Base-by-base conservation (phyloP, 2,888 invertebrate genomes). In the Crossocerus cetratus region DNA sequence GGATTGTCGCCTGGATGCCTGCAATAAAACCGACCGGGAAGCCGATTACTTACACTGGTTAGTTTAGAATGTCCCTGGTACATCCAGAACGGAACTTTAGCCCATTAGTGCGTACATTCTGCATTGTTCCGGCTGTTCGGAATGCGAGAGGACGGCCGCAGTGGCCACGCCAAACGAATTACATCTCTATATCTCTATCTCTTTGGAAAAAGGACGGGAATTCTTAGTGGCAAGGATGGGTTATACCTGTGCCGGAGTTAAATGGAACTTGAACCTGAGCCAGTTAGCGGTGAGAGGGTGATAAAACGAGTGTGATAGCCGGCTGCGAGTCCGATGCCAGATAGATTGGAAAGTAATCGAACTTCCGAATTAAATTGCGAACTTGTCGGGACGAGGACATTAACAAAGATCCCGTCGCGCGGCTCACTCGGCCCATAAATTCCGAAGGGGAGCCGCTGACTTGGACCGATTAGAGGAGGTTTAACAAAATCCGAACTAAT, bases 1-100 rank as follows among this genome's bases (percentile, higher is more conserved):
- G 99, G 98, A 92, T 99, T 99, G 92, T 98, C 97, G 83, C 97
- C 96, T 20, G 97, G 96, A 89, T 97, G 97, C 83, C 96, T 96
- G 92, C 16, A 92, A 91, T 82, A 86, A 81, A 65, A 85, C 77
- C 77, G 22, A 73, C 55, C 43, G 32, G 32, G 32, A 32, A 32
- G 11, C 21, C 14, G 60, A 60, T 63, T 62, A 11, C 5, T 2
- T 55, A 22, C 23, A 23, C 42, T 61, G 69, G 55, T 65, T 68
- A 61, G 58, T 63, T 54, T 43, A 60, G 42, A 23, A 53, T 42
- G 2, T 22, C 65, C 44, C 54, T 20, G 64, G 64, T 57, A 20
- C 21, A 32, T 32, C 4, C 32, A 3, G n/a, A n/a, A 32, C 11
- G 32, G 11, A 8, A 32, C 11, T 32, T 32, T 32, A 32, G 32